phyloP scores from a whole-genome alignment of 2,888 invertebrate species.

The Oxytorus armatus region DNA sequence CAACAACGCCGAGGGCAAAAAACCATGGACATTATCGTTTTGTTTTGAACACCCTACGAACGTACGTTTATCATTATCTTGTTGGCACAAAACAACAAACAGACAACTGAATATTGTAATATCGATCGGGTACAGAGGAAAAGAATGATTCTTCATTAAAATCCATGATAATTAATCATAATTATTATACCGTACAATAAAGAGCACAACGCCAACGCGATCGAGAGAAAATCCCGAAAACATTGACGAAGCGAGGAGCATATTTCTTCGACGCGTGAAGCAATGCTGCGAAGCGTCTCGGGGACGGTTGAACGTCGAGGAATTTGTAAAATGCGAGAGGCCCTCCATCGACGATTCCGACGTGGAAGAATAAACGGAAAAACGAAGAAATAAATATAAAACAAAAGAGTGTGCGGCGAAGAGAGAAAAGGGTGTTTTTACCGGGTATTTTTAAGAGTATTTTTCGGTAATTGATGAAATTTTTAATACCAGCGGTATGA shows the following conservation, averaged over 20 bases:
- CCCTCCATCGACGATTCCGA: slow-evolving; percentile 18
- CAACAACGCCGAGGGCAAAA: slow-evolving; percentile 91
- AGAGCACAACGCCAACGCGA: slow-evolving; percentile 88
- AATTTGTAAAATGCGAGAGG: slow-evolving; percentile 46
- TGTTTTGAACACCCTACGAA: slow-evolving; percentile 98
- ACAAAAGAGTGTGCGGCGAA: background rate
- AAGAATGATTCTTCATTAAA: background rate
- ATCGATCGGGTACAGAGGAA: too few species aligned
- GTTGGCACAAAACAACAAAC: background rate
- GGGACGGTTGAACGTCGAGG: slow-evolving; percentile 67
- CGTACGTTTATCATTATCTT: slow-evolving; percentile 82
- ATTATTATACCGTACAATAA: too few species aligned
- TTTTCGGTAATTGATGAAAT: too few species aligned
- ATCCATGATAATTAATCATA: too few species aligned
- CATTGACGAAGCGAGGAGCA: slow-evolving; percentile 86
- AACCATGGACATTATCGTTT: slow-evolving; percentile 98
- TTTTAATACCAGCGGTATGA: too few species aligned
- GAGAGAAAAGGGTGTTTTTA: background rate
- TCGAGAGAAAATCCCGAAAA: slow-evolving; percentile 88
- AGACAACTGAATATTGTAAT: too few species aligned
- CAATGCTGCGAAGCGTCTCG: slow-evolving; percentile 81
- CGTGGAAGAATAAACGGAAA: slow-evolving; percentile 21
- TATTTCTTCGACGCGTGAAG: slow-evolving; percentile 87
- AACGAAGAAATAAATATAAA: background rate
- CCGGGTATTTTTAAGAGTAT: too few species aligned